Evolutionary conservation across 2,888 invertebrate species (phyloP).

Genomic region (Drepanosiphum platanoidis): DNA sequence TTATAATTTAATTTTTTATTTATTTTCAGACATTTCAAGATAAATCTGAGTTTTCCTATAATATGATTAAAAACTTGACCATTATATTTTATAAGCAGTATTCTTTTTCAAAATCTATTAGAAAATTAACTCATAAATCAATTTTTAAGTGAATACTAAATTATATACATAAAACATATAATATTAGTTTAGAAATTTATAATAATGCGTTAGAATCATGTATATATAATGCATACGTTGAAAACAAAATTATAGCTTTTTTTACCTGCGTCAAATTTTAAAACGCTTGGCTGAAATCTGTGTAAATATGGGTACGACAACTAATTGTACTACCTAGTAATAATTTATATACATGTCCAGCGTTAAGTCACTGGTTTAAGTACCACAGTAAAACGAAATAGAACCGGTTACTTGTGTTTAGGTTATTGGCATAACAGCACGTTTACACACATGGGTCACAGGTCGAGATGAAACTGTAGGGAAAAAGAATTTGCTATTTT

Average conservation of each 20-base stretch:
- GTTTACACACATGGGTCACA: constrained; percentile 34
- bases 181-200: not conserved
- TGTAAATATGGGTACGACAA: constrained; percentile 1
- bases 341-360: not conserved
- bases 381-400: constrained; percentile 12
- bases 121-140: not conserved
- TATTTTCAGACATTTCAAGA: not conserved
- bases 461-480: constrained; percentile 24
- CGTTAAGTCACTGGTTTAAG: constrained; percentile 14
- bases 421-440: constrained; percentile 43
- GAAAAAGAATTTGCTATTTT: constrained; percentile 30
- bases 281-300: not conserved
- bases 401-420: constrained; percentile 51
- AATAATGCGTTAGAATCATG: not conserved
- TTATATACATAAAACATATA: not conserved
- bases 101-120: not conserved
- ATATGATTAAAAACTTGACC: no score
- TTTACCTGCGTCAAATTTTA: not conserved
- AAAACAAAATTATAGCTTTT: not conserved
- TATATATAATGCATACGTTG: not conserved
- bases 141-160: not conserved
- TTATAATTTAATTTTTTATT: no score
- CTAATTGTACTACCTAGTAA: constrained; percentile 1
- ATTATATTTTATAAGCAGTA: not conserved
- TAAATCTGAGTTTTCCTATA: not conserved